A percentile compares a stretch with the other conserved stretches of the same genome.
phyloP scores from a whole-genome alignment of 2,113 vertebrate genomes.

The Amazona vittata region DNA sequence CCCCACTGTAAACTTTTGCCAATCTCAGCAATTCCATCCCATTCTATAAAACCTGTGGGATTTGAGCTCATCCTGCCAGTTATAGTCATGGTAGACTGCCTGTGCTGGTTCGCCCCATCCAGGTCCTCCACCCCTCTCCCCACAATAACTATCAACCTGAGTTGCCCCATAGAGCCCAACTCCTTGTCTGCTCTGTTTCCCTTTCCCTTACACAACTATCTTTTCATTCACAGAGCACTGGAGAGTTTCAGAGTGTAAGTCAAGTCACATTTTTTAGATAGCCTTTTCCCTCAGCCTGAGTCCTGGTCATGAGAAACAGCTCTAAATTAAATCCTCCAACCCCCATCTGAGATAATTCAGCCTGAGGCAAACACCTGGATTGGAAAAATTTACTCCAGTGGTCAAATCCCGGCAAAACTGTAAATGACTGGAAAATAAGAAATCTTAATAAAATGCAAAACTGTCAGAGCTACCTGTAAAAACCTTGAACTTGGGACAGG shows the following conservation, averaged over 20 bases:
- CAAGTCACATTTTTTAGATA: not conserved
- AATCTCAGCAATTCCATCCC: not conserved
- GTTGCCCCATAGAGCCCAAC: not conserved
- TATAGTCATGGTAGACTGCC: not conserved
- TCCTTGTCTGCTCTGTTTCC: not conserved
- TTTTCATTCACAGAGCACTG: not conserved
- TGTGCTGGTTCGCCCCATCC: not conserved
- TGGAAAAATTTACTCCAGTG: slow-evolving; percentile 43
- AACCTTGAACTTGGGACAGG: not conserved
- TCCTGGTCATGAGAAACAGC: not conserved
- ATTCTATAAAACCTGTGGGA: not conserved
- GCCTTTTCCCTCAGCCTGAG: not conserved
- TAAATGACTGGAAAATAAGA: slow-evolving; percentile 18
- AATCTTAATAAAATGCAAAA: not conserved
- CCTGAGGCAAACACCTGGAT: slow-evolving; percentile 46
- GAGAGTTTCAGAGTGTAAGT: not conserved
- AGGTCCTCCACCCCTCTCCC: not conserved
- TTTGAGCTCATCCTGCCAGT: not conserved
- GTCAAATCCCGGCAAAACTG: slow-evolving; percentile 13
- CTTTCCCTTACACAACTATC: not conserved
- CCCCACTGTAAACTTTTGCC: not conserved
- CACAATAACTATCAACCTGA: not conserved
- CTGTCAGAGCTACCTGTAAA: not conserved
- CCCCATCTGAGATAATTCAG: not conserved
- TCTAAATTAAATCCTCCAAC: not conserved